These are phyloP conservation scores for Calephelis perditalis DNA, from an alignment of 2,888 invertebrate genomes.

Conservation along the genomic window DNA sequence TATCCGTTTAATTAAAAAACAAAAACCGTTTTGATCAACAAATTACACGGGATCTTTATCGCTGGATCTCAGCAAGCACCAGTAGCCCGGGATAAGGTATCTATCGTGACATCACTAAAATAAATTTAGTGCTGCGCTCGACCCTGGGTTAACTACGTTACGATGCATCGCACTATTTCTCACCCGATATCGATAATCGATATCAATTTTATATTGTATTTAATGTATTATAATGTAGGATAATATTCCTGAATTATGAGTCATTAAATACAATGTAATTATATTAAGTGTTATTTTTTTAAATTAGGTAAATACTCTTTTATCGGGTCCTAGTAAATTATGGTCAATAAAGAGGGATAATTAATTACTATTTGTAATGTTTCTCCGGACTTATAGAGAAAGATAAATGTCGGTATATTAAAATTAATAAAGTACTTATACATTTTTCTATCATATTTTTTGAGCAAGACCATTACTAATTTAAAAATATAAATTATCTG, in stretches of 20 bases:
- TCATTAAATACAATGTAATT: conserved; percentile 9
- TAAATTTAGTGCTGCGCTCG: conserved; percentile 53
- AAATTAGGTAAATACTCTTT: conserved; percentile 5
- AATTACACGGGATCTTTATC: conserved; percentile 51
- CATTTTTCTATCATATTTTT: no score
- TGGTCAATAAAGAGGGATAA: background rate
- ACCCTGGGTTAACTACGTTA: conserved; percentile 58
- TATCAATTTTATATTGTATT: conserved; percentile 42
- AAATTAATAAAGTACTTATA: no score
- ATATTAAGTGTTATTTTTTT: background rate
- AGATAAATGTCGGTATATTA: no score
- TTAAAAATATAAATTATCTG: no score
- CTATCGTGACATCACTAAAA: conserved; percentile 62
- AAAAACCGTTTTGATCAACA: conserved; percentile 45
- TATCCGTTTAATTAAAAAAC: conserved; percentile 36
- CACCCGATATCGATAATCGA: conserved; percentile 42
- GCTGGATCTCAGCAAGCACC: conserved; percentile 44
- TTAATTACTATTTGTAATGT: no score
- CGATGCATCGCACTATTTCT: conserved; percentile 55
- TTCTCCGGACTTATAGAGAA: no score
- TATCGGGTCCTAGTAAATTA: conserved; percentile 9
- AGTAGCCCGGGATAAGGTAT: conserved; percentile 62
- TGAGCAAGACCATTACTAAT: no score
- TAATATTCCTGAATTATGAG: no score
- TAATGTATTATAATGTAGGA: conserved; percentile 19